Base-by-base conservation (phyloP, 2,797 vertebrate genomes). In the Eutrigla gurnardus region DNA sequence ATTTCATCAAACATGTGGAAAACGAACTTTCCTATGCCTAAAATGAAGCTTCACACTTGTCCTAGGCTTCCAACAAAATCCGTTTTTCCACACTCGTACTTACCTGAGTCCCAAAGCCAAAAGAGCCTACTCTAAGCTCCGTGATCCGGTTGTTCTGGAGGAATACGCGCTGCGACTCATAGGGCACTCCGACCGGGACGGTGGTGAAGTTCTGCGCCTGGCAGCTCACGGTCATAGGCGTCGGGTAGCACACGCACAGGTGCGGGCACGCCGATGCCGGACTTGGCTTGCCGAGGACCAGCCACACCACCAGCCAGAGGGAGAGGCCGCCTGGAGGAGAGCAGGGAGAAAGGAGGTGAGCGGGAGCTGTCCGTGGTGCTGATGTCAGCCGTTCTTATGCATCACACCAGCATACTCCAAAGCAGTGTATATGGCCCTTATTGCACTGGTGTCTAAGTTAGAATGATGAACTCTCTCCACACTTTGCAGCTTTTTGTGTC, bases 171-270 rank as follows among this genome's bases (percentile, higher is more conserved):
- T 97, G 97, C 39, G 97, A 97, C 64, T 96, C 93, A 11, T 95
- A 95, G 13, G 98, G 98, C 87, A 98, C 95, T 87, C 96, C 95
- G 52, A 92, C 89, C 3, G 98, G 97, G 82, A 99, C 97, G 0
- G 95, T 90, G 60, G 97, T 97, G 91, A 99, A 96, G 96, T 98
- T 98, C 94, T 98, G 97, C 87, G 97, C 97, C 94, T 98, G 97
- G 95, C 98, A 99, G 96, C 97, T 98, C 90, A 98, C 97, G 50
- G 98, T 99, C 95, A 98, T 97, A 17, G 98, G 97, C 39, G 96
- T 95, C 65, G 96, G 95, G 93, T 98, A 99, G 93, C 98, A 99
- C 93, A 98, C 97, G 66, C 98, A 99, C 75, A 94, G 92, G 65
- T 96, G 96, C 61, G 98, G 98, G 86, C 97, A 99, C 86, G 94